Percentiles rank a stretch among this genome's conserved stretches.
These are phyloP conservation scores for Andrena camellia DNA, from an alignment of 2,888 invertebrate genomes.

Conservation along the genomic window DNA sequence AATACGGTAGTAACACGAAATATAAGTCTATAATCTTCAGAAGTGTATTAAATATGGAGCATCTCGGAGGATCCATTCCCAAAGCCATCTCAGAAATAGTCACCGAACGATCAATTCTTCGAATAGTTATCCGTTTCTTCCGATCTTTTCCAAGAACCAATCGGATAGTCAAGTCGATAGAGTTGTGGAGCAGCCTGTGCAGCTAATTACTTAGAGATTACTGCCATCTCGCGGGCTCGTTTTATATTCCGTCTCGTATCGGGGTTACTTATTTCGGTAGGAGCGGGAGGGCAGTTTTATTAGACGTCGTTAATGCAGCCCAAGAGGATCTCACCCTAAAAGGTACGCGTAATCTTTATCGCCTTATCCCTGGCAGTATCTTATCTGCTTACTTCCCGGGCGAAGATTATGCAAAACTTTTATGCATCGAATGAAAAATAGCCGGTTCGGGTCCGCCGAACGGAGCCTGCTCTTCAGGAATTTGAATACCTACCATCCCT, in stretches of 20 bases:
- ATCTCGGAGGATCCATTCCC: too few species aligned
- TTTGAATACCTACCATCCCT: slow-evolving; percentile 7
- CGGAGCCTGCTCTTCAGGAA: background rate
- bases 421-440: slow-evolving; percentile 46
- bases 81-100: too few species aligned
- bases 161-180: background rate
- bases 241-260: slow-evolving; percentile 33
- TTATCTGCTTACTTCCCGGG: slow-evolving; percentile 42
- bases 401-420: slow-evolving; percentile 57
- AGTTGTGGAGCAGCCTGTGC: background rate
- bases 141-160: background rate
- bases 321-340: slow-evolving; percentile 55
- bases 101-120: too few species aligned
- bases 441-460: slow-evolving; percentile 10
- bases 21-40: too few species aligned
- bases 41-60: too few species aligned
- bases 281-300: slow-evolving; percentile 37
- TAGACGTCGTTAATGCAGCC: slow-evolving; percentile 62
- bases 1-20: too few species aligned
- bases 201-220: slow-evolving; percentile 38
- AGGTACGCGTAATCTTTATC: slow-evolving; percentile 69
- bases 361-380: slow-evolving; percentile 52
- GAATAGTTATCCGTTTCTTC: too few species aligned
- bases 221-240: slow-evolving; percentile 3
- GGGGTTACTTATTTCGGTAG: slow-evolving; percentile 28